Base-by-base conservation (phyloP, 2,797 vertebrate genomes). In the Lateolabrax maculatus region DNA sequence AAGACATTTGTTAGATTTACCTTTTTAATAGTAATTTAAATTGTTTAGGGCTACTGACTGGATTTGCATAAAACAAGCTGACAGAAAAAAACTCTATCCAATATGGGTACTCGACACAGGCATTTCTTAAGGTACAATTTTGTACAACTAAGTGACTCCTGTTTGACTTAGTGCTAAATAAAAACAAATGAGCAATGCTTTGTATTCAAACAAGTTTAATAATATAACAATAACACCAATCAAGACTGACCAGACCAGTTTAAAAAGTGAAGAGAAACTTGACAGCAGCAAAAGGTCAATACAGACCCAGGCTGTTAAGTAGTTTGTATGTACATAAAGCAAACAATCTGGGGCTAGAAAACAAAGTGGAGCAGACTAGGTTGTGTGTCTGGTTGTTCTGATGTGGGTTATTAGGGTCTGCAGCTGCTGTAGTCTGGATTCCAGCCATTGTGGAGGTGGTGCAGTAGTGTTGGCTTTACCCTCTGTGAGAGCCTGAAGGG, bases 391-490 rank as follows among this genome's bases (percentile, higher is more conserved):
- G 48, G 62, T 34, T 52, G 72, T 85, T 21, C 49, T 90, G 68
- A 96, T 94, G 46, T 85, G 61, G 10, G 81, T 84, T 67, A 96
- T 90, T 57, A 95, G 91, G 10, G 69, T 41, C 21, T 96, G 96
- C 6, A 99, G 93, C 48, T 84, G 90, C 75, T 95, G 92, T 49
- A 99, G 89, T 91, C 94, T 96, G 71, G 6, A 61, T 0, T 87
- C 84, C 10, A 98, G 90, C 97, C 98, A 98, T 5, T 53, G 83
- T 7, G 98, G 97, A 6, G 94, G 90, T 1, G 86, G 48, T 3
- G 39, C 23, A 15, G 49, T 5, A 2, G 34, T 57, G 43, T 21
- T 23, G 29, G 48, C 53, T 52, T 76, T 64, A 27, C 23, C 71
- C 58, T 77, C 90, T 0, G 94, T 80, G 37, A 97, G 83, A 15